Evolutionary conservation across 2,113 vertebrate genomes (phyloP), one percentile per base, ranked within the genome.

Genomic region (Entelurus aequoreus): DNA sequence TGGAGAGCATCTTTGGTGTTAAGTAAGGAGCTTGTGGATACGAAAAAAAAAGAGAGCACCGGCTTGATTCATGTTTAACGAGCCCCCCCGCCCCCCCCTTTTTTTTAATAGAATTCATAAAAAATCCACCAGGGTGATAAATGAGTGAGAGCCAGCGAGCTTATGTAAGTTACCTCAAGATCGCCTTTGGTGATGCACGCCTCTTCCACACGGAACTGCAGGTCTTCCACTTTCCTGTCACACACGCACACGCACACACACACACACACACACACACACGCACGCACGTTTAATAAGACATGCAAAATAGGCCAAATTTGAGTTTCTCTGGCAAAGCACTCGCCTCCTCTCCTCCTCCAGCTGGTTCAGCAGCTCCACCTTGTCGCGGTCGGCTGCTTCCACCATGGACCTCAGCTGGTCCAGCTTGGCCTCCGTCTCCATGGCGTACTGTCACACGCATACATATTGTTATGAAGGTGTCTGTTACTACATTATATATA

Each of bases 151-250:
- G 11, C n/a, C 12, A 12, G 21, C 59, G 1, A 51, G 48, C 49
- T 49, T 37, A 37, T 5, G 10, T 50, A 16, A 37, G 48, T 93
- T 97, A 99, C 97, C 97, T 99, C 97, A 67, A 99, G 88, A 72
- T 99, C 97, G 68, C 97, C 95, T 94, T 94, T 99, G 81, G 96
- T 98, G 79, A 99, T 99, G 56, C 93, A 99, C 19, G 94, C 96
- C 80, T 99, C 96, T 73, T 99, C 97, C 64, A 99, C 94, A n/a
- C 94, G 91, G 78, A 99, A 99, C 86, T 99, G 95, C 75, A 99
- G 94, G 69, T 99, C 97, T 77, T 99, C 97, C 77, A 98, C 97
- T 81, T 92, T 99, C 84, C 97, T 99, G 88, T 84, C 68, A 60
- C 40, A 85, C 55, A n/a, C n/a, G n/a, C n/a, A n/a, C n/a, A n/a